phyloP scores from a whole-genome alignment of 2,113 vertebrate species.

The Aphyosemion australe region DNA sequence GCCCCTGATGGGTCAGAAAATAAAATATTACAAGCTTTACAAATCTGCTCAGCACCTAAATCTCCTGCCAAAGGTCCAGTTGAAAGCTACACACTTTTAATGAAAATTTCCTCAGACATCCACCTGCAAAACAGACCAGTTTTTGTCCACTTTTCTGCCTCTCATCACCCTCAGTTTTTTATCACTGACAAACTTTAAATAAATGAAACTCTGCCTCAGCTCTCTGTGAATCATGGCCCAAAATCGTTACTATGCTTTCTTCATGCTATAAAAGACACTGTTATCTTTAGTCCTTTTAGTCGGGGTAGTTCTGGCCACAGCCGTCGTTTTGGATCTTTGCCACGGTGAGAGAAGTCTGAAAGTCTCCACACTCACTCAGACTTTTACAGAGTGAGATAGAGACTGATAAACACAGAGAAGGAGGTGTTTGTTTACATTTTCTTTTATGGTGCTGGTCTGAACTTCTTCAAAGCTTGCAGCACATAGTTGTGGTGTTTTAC shows the following conservation, averaged over 20 bases:
- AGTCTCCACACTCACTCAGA: conserved; percentile 31
- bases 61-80: conserved; percentile 30
- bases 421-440: conserved; percentile 34
- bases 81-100: conserved; percentile 14
- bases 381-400: conserved; percentile 23
- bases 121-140: neutral
- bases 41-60: conserved; percentile 38
- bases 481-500: neutral
- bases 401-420: conserved; percentile 18
- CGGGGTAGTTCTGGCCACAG: conserved; percentile 21
- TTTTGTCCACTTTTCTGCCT: conserved; percentile 15
- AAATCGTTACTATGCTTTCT: conserved; percentile 21
- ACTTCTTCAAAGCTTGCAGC: conserved; percentile 20
- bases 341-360: conserved; percentile 47
- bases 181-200: conserved; percentile 16
- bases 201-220: conserved; percentile 5
- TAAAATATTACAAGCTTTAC: conserved; percentile 40
- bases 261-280: conserved; percentile 50
- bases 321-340: conserved; percentile 53
- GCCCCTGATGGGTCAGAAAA: conserved; percentile 40
- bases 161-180: conserved; percentile 4
- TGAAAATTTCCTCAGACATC: conserved; percentile 8
- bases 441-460: conserved; percentile 21
- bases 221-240: conserved; percentile 18
- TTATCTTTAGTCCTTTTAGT: conserved; percentile 52